Evolutionary conservation across 1,140 invertebrate genomes (phyloP).

Genomic region (Scaptodrosophila lebanonensis): DNA sequence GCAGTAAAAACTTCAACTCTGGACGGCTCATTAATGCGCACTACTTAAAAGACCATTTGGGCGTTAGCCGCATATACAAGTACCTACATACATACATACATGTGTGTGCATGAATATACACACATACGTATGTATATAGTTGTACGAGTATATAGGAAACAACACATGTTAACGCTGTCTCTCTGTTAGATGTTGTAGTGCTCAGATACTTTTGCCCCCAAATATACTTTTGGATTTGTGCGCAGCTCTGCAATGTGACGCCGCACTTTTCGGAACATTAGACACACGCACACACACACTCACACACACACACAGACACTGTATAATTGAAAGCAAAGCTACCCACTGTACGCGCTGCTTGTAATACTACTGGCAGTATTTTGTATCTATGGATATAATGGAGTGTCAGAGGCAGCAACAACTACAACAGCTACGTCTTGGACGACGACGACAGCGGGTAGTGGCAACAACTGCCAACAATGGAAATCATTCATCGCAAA

Average conservation of each 20-base stretch:
- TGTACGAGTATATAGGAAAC: too few relatives aligned
- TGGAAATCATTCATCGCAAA: conserved; percentile 57
- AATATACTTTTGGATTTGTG: conserved; percentile 15
- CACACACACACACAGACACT: conserved; percentile 1
- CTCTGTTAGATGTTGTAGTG: too few relatives aligned
- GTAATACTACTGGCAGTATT: too few relatives aligned
- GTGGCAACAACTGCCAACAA: conserved; percentile 46
- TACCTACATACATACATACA: conserved; percentile 24
- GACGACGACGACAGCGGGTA: conserved; percentile 2
- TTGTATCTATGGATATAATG: not conserved
- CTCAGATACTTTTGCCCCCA: too few relatives aligned
- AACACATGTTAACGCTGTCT: too few relatives aligned
- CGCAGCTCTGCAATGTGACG: conserved; percentile 23
- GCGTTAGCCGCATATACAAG: conserved; percentile 12
- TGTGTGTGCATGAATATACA: not conserved
- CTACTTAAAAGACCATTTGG: conserved; percentile 53
- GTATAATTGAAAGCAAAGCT: too few relatives aligned
- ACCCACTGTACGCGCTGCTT: too few relatives aligned
- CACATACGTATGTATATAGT: too few relatives aligned
- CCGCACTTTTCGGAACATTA: conserved; percentile 56
- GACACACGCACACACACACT: conserved; percentile 18
- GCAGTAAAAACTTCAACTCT: conserved; percentile 47
- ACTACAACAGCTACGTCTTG: conserved; percentile 59
- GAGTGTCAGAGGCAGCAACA: conserved; percentile 22
- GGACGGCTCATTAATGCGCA: conserved; percentile 43